Base-by-base conservation (phyloP, 1,140 invertebrate genomes). In the Ceratitis capitata region DNA sequence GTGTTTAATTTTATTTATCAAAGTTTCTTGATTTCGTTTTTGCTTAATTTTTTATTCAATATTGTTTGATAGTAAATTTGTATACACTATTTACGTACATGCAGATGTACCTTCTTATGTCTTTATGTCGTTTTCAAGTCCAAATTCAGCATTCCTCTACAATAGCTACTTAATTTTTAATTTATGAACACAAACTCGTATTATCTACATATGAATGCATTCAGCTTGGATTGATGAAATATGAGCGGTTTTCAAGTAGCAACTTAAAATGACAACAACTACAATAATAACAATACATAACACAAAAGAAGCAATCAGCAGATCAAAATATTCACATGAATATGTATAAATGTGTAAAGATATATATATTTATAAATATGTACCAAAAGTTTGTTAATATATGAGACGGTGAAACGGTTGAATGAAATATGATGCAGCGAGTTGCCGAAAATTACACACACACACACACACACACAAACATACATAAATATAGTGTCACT, bases 261-360 rank as follows among this genome's bases (percentile, higher is more conserved):
- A n/a, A 35, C 61, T 69, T 69, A 69, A 69, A 69, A 69, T 69
- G 61, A 69, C 61, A 69, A 69, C 61, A 39, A 69, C 61, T 32
- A 69, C 29, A 69, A 29, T 32, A 69, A 69, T 16, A 69, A 39
- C 61, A 69, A 69, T 53, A 5, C 29, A 12, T 35, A 35, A 32
- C 14, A 32, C 61, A 69, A 69, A 69, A 29, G 61, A 39, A 35
- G 61, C 32, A 69, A 69, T 69, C 61, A 69, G 14, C 61, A 69
- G 61, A 32, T 69, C 61, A 69, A 39, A 69, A 69, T 39, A 69
- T 69, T 12, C 61, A 6, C 16, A 39, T 35, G 61, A 69, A 69
- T 35, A 69, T 69, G 61, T 35, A 69, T 69, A 32, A 69, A 69
- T 69, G 61, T 35, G 35, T 69, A 32, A 69, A 69, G 61, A 35